A percentile compares a stretch with the other conserved stretches of the same genome.
Conservation (phyloP, 2,113 vertebrate species). For the Laticauda laticaudata region DNA sequence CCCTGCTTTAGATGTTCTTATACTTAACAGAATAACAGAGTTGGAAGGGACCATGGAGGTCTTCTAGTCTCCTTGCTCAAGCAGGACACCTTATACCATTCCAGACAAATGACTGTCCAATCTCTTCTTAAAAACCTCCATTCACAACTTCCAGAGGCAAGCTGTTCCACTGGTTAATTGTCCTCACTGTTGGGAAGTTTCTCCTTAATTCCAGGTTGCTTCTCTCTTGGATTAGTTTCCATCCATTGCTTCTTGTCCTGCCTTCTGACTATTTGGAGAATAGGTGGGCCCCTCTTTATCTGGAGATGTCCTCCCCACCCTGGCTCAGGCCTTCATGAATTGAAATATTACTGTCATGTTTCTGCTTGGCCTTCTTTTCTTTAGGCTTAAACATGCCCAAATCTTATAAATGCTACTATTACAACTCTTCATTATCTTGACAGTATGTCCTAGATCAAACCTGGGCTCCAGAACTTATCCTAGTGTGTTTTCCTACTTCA, state of each 20-base stretch:
- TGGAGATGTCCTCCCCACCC: not conserved
- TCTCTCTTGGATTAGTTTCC: not conserved
- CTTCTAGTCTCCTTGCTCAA: not conserved
- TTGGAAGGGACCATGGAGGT: not conserved
- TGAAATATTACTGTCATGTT: not conserved
- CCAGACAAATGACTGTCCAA: not conserved
- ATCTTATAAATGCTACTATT: not conserved
- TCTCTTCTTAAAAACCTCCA: not conserved
- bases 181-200: not conserved
- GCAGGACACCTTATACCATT: too few relatives aligned
- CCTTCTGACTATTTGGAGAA: too few relatives aligned
- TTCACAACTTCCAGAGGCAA: not conserved
- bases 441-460: not conserved
- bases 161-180: not conserved
- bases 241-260: not conserved
- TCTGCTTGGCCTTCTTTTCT: not conserved
- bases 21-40: too few relatives aligned
- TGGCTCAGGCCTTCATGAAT: not conserved
- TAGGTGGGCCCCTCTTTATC: not conserved
- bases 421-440: not conserved
- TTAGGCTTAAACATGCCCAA: not conserved
- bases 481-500: not conserved
- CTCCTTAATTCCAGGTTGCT: not conserved
- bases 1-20: too few relatives aligned
- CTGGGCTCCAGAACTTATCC: not conserved